Percentiles rank a stretch among this genome's conserved stretches.
These are phyloP conservation scores for Eupithecia pulchellata DNA, from an alignment of 2,888 invertebrate genomes.

Conservation along the genomic window DNA sequence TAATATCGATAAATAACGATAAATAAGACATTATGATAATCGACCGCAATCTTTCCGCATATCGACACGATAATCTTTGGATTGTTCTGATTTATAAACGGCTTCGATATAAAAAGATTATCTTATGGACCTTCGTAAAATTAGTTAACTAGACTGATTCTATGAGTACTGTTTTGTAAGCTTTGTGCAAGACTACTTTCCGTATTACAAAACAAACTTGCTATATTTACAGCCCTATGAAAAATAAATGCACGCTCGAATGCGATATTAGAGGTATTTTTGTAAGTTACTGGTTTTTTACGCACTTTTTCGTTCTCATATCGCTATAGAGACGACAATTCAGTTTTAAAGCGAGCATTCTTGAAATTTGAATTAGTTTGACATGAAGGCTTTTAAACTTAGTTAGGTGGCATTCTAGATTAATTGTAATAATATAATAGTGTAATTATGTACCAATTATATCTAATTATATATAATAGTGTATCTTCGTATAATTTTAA, in stretches of 20 bases:
- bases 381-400: too few relatives aligned
- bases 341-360: not conserved
- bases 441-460: too few relatives aligned
- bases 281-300: too few relatives aligned
- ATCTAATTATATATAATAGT: too few relatives aligned
- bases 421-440: too few relatives aligned
- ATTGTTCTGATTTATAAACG: conserved; percentile 2
- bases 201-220: too few relatives aligned
- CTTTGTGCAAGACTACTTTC: not conserved
- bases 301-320: too few relatives aligned
- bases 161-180: not conserved
- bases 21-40: conserved; percentile 11
- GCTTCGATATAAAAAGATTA: not conserved
- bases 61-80: conserved; percentile 2
- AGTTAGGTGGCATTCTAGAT: not conserved
- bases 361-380: too few relatives aligned
- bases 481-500: not conserved
- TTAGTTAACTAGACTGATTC: not conserved
- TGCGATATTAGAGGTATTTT: too few relatives aligned
- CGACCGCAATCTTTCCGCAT: not conserved
- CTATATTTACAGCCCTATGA: too few relatives aligned
- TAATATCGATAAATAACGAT: conserved; percentile 3
- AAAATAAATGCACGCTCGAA: not conserved
- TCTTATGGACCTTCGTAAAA: not conserved
- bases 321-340: too few relatives aligned